Conservation (phyloP, 1,140 invertebrate species). For the Brachionus angularis region DNA sequence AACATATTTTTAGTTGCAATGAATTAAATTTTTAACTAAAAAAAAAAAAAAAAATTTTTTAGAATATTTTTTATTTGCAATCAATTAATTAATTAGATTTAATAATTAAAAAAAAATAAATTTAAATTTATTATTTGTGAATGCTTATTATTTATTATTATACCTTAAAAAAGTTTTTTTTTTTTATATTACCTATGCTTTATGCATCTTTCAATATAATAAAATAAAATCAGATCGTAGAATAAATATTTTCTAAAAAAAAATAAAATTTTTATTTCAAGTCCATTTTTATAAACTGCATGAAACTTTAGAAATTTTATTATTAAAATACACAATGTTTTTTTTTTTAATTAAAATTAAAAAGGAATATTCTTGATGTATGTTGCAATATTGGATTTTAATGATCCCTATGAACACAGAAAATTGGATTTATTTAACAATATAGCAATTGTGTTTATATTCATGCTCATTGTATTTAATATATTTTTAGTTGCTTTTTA, state of each 20-base stretch:
- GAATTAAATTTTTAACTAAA: conserved; percentile 7
- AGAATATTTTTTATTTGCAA: not conserved
- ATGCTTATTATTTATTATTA: no score
- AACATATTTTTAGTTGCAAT: conserved; percentile 43
- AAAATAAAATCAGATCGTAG: no score
- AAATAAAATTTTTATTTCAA: no score
- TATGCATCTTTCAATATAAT: no score
- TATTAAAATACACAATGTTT: not conserved
- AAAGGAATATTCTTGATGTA: conserved; percentile 40
- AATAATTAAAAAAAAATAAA: no score
- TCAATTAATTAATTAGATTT: conserved; percentile 38
- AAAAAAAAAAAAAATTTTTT: conserved; percentile 19
- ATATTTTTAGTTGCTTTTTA: conserved; percentile 42
- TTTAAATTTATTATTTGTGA: no score
- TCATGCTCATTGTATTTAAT: conserved; percentile 26
- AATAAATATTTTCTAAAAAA: no score
- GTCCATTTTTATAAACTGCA: no score
- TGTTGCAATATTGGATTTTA: conserved; percentile 35
- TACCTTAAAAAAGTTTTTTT: no score
- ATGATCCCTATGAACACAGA: conserved; percentile 34
- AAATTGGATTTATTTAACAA: conserved; percentile 39
- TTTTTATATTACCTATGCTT: no score
- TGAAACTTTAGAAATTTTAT: no score
- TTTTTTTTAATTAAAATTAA: not conserved
- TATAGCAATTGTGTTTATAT: conserved; percentile 21